A percentile compares a stretch with the other conserved stretches of the same genome.
Evolutionary conservation across 1,140 invertebrate species (phyloP).

Genomic region (Drosophila kepulauana): DNA sequence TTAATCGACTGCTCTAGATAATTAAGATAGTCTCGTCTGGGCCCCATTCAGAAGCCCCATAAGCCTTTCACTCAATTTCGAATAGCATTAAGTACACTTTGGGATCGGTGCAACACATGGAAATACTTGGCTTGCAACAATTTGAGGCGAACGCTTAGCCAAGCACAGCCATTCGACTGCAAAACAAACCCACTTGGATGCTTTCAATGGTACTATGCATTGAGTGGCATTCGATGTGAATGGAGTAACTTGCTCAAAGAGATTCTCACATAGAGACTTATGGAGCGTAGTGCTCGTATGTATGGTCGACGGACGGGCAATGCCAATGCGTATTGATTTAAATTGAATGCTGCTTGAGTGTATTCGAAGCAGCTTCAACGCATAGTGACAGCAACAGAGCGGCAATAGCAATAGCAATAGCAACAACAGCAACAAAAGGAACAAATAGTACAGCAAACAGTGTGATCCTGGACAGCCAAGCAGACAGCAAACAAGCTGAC

Average conservation of each 20-base stretch:
- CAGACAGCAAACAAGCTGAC: constrained; percentile 70
- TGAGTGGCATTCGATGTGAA: constrained; percentile 67
- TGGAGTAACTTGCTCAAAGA: constrained; percentile 53
- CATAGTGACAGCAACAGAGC: constrained; percentile 10
- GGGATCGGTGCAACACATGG: background rate
- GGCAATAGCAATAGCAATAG: background rate
- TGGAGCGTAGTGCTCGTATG: background rate
- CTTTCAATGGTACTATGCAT: constrained; percentile 60
- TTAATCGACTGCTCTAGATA: background rate
- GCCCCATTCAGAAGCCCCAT: background rate
- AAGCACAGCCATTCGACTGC: constrained; percentile 55
- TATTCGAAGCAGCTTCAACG: constrained; percentile 22
- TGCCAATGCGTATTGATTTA: constrained; percentile 63
- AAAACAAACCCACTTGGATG: constrained; percentile 68
- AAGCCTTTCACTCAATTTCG: constrained; percentile 2
- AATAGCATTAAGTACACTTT: background rate
- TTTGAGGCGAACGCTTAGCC: constrained; percentile 52
- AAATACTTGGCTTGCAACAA: constrained; percentile 9
- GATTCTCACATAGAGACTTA: constrained; percentile 4
- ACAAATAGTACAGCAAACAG: constrained; percentile 20
- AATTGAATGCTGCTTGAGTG: constrained; percentile 70
- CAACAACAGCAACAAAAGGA: constrained; percentile 11
- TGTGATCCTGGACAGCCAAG: constrained; percentile 33
- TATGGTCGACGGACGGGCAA: too few species aligned
- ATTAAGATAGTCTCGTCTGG: constrained; percentile 1